These are phyloP conservation scores for Amphilophus citrinellus DNA, from an alignment of 2,113 vertebrate species.

Conservation along the genomic window DNA sequence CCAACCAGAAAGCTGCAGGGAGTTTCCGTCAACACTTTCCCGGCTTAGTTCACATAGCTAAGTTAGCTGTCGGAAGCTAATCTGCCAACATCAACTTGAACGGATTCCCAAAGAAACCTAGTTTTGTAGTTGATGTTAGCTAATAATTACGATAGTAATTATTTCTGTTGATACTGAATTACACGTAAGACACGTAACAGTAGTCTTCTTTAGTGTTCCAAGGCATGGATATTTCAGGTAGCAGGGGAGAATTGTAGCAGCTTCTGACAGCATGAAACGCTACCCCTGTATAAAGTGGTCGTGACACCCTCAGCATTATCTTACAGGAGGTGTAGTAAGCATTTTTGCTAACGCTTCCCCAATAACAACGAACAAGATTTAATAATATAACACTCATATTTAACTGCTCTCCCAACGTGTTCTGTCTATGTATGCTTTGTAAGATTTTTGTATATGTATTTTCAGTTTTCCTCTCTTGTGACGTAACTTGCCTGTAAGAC, in stretches of 20 bases:
- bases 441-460: not conserved
- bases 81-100: slow-evolving; percentile 52
- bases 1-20: slow-evolving; percentile 59
- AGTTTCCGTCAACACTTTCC: slow-evolving; percentile 45
- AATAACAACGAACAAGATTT: not conserved
- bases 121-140: slow-evolving; percentile 39
- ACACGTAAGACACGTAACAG: not conserved
- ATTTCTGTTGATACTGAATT: not conserved
- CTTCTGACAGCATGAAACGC: slow-evolving; percentile 55
- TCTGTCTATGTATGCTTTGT: not conserved
- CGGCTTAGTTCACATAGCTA: slow-evolving; percentile 60
- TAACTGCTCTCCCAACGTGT: rapidly evolving
- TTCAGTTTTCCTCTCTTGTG: not conserved
- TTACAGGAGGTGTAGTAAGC: slow-evolving; percentile 3
- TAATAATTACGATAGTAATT: not conserved
- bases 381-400: not conserved
- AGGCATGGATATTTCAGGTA: not conserved
- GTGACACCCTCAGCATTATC: not conserved
- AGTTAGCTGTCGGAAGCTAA: slow-evolving; percentile 66
- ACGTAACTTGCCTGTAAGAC: slow-evolving; percentile 27
- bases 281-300: rapidly evolving
- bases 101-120: slow-evolving; percentile 42
- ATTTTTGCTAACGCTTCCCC: not conserved
- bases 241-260: not conserved
- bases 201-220: not conserved